phyloP scores from a whole-genome alignment of 2,797 vertebrate species.

The Hemitrygon akajei region DNA sequence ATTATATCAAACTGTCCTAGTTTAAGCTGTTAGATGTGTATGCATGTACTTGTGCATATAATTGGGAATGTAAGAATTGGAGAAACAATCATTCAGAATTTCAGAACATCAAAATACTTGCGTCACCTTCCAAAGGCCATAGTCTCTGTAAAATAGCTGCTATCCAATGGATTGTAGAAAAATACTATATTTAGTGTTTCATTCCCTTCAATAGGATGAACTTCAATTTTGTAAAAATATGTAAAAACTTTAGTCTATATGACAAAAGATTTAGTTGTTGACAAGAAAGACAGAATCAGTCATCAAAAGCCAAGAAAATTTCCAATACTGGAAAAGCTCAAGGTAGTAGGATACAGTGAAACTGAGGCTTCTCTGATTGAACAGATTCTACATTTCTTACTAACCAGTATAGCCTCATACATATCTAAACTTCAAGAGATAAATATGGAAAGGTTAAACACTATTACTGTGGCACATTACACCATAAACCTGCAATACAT shows the following conservation, averaged over 20 bases:
- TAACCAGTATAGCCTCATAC: not conserved
- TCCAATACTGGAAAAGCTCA: not conserved
- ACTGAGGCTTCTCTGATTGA: constrained; percentile 19
- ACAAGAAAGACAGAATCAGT: not conserved
- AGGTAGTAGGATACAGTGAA: not conserved
- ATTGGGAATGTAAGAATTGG: not conserved
- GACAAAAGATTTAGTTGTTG: constrained; percentile 12
- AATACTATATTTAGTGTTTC: not conserved
- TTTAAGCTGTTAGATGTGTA: not conserved
- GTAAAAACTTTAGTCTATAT: not conserved
- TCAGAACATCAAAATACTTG: not conserved
- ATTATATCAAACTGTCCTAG: not conserved
- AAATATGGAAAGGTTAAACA: constrained; percentile 15
- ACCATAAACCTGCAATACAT: constrained; percentile 2
- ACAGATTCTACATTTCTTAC: not conserved
- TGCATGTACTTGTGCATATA: no score
- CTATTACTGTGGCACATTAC: constrained; percentile 3
- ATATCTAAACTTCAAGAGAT: not conserved
- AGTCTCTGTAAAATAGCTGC: not conserved
- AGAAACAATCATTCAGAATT: not conserved
- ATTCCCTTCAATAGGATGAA: not conserved
- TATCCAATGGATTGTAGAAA: not conserved
- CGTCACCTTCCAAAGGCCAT: not conserved
- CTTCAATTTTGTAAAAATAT: constrained; percentile 29
- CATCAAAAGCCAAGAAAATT: constrained; percentile 3